These are phyloP conservation scores for Pristionchus exspectatus DNA, from an alignment of 2,888 invertebrate genomes.

Conservation along the genomic window DNA sequence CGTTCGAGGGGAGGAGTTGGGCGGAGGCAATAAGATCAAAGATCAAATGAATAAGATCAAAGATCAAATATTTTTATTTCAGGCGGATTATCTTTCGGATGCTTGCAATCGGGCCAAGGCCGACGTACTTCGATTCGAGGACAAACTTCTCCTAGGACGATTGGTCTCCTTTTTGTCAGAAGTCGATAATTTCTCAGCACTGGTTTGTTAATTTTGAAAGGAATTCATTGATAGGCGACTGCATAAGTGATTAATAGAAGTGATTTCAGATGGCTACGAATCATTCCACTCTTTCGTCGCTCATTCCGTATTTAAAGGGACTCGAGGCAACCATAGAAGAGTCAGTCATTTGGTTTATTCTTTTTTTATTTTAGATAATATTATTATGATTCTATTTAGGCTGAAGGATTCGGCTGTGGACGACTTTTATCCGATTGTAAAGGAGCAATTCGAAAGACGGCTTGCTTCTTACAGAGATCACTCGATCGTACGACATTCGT, in stretches of 20 bases:
- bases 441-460: neutral
- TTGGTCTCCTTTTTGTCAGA: neutral
- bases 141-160: neutral
- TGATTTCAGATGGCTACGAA: neutral
- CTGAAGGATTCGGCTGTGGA: neutral
- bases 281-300: too few species aligned
- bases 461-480: neutral
- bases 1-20: too few species aligned
- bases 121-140: neutral
- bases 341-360: too few species aligned
- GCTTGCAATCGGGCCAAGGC: neutral
- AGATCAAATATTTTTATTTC: neutral
- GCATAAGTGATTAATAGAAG: too few species aligned
- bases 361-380: too few species aligned
- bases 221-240: neutral
- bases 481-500: neutral
- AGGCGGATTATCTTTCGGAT: neutral
- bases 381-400: neutral
- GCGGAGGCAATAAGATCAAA: too few species aligned
- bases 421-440: neutral
- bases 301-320: too few species aligned
- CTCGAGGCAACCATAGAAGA: too few species aligned
- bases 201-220: neutral
- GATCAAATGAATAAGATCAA: too few species aligned
- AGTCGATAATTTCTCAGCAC: neutral